phyloP scores from a whole-genome alignment of 2,888 invertebrate species.

The Polyploca ridens region DNA sequence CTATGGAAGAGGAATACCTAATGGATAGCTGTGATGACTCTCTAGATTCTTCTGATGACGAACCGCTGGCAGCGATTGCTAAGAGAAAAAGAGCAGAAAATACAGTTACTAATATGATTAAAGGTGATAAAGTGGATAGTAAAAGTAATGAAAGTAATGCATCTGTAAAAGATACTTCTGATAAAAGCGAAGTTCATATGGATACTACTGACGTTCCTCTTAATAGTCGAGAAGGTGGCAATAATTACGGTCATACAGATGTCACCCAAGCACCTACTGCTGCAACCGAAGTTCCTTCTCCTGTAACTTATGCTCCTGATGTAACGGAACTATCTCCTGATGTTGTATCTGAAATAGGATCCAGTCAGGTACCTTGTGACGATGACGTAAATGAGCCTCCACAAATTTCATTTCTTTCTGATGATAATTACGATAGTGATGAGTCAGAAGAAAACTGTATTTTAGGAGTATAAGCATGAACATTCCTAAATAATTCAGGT shows the following conservation, averaged over 20 bases:
- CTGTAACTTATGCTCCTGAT: neutral
- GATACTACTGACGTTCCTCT: neutral
- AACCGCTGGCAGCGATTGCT: slow-evolving; percentile 62
- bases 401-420: slow-evolving; percentile 17
- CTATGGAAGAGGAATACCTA: slow-evolving; percentile 42
- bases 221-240: neutral
- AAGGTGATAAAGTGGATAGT: slow-evolving; percentile 1
- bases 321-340: neutral
- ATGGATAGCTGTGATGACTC: slow-evolving; percentile 22
- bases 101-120: slow-evolving; percentile 12
- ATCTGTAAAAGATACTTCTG: neutral
- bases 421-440: slow-evolving; percentile 13
- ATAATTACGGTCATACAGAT: slow-evolving; percentile 15
- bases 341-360: neutral
- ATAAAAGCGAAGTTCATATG: neutral
- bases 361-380: neutral
- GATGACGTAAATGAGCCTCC: neutral
- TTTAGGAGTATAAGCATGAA: slow-evolving; percentile 44
- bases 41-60: slow-evolving; percentile 66
- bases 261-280: neutral
- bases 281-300: neutral
- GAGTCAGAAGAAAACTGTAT: slow-evolving; percentile 44
- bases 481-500: slow-evolving; percentile 5
- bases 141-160: neutral
- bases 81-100: slow-evolving; percentile 42